A percentile compares a stretch with the other conserved stretches of the same genome.
phyloP scores from a whole-genome alignment of 1,140 invertebrate species.

The Drusus annulatus region DNA sequence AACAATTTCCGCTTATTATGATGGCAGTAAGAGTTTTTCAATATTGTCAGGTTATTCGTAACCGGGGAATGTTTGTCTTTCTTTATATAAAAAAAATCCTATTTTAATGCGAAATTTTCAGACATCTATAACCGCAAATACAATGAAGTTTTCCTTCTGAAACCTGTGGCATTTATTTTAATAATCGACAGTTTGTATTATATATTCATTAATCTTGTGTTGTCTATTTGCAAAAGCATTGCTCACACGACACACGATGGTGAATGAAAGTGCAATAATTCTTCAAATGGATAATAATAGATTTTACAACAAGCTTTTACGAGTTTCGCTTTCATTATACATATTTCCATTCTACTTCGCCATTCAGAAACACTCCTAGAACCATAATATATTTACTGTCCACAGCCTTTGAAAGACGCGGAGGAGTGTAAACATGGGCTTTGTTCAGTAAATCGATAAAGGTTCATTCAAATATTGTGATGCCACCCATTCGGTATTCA shows the following conservation, averaged over 20 bases:
- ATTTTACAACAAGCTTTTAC: background rate
- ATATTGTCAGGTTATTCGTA: too few species aligned
- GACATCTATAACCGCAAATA: too few species aligned
- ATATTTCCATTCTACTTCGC: background rate
- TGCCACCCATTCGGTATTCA: background rate
- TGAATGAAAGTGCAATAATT: slow-evolving; percentile 10
- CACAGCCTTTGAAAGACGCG: background rate
- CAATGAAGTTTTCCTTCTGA: background rate
- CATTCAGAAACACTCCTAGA: slow-evolving; percentile 4
- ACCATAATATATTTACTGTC: background rate
- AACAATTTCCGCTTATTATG: too few species aligned
- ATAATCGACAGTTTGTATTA: too few species aligned
- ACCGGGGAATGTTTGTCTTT: too few species aligned
- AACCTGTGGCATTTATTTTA: too few species aligned
- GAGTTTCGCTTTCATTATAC: too few species aligned
- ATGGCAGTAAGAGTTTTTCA: too few species aligned
- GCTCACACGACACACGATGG: background rate
- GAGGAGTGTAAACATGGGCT: background rate
- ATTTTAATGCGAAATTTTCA: too few species aligned
- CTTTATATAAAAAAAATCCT: too few species aligned
- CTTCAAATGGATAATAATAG: background rate
- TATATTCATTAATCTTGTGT: slow-evolving; percentile 7
- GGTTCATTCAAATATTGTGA: slow-evolving; percentile 3
- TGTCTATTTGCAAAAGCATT: background rate
- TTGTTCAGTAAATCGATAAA: slow-evolving; percentile 4